Conservation (phyloP, 2,888 invertebrate species). For the Dusona sp. region DNA sequence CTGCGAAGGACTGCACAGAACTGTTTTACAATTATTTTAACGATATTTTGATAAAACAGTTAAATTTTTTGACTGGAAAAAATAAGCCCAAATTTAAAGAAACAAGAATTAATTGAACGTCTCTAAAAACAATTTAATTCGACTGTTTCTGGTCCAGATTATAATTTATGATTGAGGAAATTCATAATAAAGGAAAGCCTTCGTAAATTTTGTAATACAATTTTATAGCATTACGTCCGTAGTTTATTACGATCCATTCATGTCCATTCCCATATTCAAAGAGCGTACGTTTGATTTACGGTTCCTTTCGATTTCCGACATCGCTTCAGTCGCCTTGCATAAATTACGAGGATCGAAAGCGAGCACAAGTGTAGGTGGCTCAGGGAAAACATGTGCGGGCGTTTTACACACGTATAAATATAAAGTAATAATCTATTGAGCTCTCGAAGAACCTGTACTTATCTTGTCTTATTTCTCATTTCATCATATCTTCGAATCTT, state of each 20-base stretch:
- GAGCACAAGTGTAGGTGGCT: conserved; percentile 59
- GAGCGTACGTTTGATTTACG: conserved; percentile 22
- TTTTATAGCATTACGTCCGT: neutral
- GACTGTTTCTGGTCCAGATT: neutral
- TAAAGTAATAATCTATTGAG: conserved; percentile 14
- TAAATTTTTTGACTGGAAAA: too few relatives aligned
- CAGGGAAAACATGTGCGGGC: conserved; percentile 35
- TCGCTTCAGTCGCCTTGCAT: conserved; percentile 35
- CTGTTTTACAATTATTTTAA: neutral
- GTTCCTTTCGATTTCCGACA: conserved; percentile 58
- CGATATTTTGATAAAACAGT: neutral
- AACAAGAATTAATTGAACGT: too few relatives aligned
- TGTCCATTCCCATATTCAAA: conserved; percentile 9
- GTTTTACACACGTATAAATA: conserved; percentile 6
- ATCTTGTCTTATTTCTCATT: conserved; percentile 34
- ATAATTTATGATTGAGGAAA: neutral
- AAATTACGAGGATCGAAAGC: conserved; percentile 41
- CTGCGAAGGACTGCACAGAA: too few relatives aligned
- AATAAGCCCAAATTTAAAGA: too few relatives aligned
- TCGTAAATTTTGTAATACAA: neutral
- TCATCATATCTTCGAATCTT: conserved; percentile 50
- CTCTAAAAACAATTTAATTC: neutral
- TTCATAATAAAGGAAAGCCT: neutral
- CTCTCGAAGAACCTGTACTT: conserved; percentile 40
- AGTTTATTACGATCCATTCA: neutral